Base-by-base conservation (phyloP, 2,113 vertebrate genomes). In the Pseudorasbora parva region DNA sequence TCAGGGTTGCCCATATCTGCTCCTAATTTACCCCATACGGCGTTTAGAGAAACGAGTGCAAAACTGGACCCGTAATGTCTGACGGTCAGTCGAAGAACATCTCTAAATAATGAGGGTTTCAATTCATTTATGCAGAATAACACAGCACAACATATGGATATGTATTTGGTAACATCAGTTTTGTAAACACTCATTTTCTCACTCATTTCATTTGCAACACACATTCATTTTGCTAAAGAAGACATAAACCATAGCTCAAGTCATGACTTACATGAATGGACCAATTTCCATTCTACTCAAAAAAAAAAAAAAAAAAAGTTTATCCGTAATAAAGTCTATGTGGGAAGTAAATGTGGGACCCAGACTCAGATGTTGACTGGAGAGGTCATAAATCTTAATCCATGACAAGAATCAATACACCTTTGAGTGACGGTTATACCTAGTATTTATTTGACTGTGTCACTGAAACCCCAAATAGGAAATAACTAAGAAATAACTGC, bases 11-110 rank as follows among this genome's bases (percentile, higher is more conserved):
- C 83, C 47, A 66, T 92, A 82, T 91, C 89, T 92, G 88, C 66
- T 91, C 90, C 78, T 90, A 89, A 88, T 91, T 93, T 93, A 84
- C 84, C 90, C 87, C 78, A 84, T 85, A 88, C 91, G 88, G 74
- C 84, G 92, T 86, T 90, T 89, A 87, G 88, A 89, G 92, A 90
- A 90, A 86, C 89, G 91, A 89, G 69, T 87, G 90, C 88, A 92
- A 75, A 30, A 51, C 11, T 64, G 33, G 23, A 78, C 60, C n/a
- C n/a, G 0, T 60, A 43, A 78, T 45, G 56, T 78, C 73, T 54
- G 27, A 45, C 17, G 11, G 74, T 56, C 45, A 73, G 27, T 56
- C 54, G 4, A 59, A 78, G 57, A n/a, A 62, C 56, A 19, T 62
- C 76, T 60, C 56, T 21, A 78, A 43, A 78, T 45, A 62, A 60